Base-by-base conservation (phyloP, 2,113 vertebrate species). In the Platichthys flesus region DNA sequence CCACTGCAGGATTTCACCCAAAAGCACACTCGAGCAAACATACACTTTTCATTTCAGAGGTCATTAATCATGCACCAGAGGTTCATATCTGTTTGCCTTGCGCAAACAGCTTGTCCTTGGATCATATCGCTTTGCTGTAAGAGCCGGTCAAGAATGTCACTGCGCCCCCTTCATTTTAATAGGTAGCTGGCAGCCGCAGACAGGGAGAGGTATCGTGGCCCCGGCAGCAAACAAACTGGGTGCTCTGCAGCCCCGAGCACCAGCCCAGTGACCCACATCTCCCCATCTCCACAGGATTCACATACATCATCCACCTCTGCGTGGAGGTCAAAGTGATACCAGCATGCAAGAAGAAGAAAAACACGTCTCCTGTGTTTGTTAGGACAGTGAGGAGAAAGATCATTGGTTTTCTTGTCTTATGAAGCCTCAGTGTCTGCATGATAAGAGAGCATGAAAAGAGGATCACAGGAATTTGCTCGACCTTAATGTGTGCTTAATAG, bases 181-280 rank as follows among this genome's bases (percentile, higher is more conserved):
- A 72, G 35, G 21, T 55, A 82, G 28, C 58, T 70, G 49, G 49
- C 78, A 79, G 76, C 49, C 47, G 64, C 57, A 76, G 45, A 40
- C 61, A 74, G 37, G 40, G 67, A 67, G 73, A 64, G 78, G 65
- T 72, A 58, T n/a, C 9, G 47, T 68, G 63, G 79, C 67, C 78
- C 84, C 74, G 40, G 61, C 73, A 90, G 76, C 76, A 40, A 62
- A 78, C 73, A 62, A 94, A 93, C 68, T 87, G 76, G 88, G 92
- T 90, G 90, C 76, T 86, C 90, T 86, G 89, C 84, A 85, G 88
- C 92, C 90, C 57, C 35, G 20, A 90, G 90, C 88, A 55, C 55
- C 88, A 92, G 79, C 90, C 92, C 81, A 92, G 86, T 93, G 90
- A 92, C 92, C 91, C 89, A 92, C 62, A 91, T 92, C 80, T 23